Evolutionary conservation across 2,888 invertebrate genomes (phyloP), one percentile per base, ranked within the genome.

Genomic region (Tachina lurida): DNA sequence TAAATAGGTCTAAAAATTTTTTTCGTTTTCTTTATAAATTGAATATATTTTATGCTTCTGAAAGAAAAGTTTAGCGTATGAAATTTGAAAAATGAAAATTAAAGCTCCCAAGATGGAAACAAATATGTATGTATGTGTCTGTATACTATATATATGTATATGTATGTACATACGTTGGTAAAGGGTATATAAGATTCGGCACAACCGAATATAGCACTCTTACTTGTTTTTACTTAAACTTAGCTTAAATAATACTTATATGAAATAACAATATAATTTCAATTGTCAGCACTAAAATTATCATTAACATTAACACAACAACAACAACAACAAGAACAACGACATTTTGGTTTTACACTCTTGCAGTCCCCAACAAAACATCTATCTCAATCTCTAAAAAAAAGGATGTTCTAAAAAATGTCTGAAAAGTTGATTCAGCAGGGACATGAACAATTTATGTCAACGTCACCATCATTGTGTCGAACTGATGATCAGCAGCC

Each of bases 351-450:
- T 60, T 58, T 43, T 45, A 54, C 58, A 65, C 31, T 56, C 74
- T 45, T 68, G 15, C 75, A 63, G 47, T 41, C 9, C 39, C 62
- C 58, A 65, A 80, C 41, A 41, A 39, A 65, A 65, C 58, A 74
- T 74, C 49, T 22, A 73, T 56, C 52, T 73, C 12, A 39, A 49
- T 41, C 58, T 58, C 12, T 41, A 67, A 39, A 67, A 67, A 39
- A 67, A 41, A 12, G 10, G 17, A 10, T 67, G 47, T 31, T 43
- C 10, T 10, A 71, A 58, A 80, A 58, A 70, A 54, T 81, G 77
- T 85, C 84, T 85, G 84, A 63, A 85, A 85, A 85, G 84, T 81
- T 85, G 31, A 43, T 85, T 77, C 81, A 54, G 58, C 41, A 73
- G 84, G 77, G 84, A 78, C 71, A 49, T 49, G 73, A 52, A 75